Percentiles rank a stretch among this genome's conserved stretches.
Conservation (phyloP, 2,888 invertebrate genomes). For the Synanthedon tipuliformis region DNA sequence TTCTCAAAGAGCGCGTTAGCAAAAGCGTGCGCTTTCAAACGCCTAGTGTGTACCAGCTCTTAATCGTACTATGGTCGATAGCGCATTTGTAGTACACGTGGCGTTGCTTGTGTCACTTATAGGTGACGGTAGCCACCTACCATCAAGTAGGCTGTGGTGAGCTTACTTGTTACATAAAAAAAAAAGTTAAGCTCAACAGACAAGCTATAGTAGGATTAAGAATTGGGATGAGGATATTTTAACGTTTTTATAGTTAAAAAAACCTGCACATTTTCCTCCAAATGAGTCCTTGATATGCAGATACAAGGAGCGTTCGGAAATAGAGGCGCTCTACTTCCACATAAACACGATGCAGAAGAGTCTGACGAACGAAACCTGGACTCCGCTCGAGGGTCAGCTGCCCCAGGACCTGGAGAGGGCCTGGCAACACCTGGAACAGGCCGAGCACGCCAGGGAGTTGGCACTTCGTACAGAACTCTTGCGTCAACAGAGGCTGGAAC, state of each 20-base stretch:
- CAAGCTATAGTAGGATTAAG: too few species aligned
- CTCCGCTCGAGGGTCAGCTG: conserved; percentile 88
- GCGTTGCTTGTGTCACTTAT: too few species aligned
- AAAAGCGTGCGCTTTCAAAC: too few species aligned
- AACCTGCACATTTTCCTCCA: background rate
- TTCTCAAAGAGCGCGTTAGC: too few species aligned
- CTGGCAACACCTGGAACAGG: conserved; percentile 91
- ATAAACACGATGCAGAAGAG: conserved; percentile 97
- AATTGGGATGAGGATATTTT: too few species aligned
- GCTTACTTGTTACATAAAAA: too few species aligned
- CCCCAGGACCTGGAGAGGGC: conserved; percentile 96
- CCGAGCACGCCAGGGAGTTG: conserved; percentile 94
- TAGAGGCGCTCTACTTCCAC: conserved; percentile 95
- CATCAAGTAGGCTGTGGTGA: too few species aligned
- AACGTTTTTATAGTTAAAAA: background rate
- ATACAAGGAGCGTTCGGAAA: conserved; percentile 96
- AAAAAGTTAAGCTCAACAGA: too few species aligned
- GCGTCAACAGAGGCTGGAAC: conserved; percentile 92
- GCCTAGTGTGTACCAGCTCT: too few species aligned
- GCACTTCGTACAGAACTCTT: conserved; percentile 91
- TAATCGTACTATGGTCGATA: too few species aligned
- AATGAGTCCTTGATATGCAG: conserved; percentile 39
- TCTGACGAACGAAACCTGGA: conserved; percentile 88
- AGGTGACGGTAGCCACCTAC: too few species aligned
- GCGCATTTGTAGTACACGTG: too few species aligned